Evolutionary conservation across 2,888 invertebrate genomes (phyloP).

Genomic region (Fragum whitleyi): DNA sequence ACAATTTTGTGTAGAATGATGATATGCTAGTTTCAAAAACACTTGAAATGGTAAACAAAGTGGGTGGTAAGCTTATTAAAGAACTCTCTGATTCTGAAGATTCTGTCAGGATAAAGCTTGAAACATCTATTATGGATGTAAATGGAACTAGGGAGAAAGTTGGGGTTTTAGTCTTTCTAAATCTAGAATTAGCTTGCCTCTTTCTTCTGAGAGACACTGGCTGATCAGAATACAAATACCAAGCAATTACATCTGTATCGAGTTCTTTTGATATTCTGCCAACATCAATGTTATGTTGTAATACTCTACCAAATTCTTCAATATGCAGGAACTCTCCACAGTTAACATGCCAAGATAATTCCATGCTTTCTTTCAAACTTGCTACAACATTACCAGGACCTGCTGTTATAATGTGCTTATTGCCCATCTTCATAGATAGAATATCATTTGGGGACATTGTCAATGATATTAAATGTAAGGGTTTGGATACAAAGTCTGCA

Average conservation of each 20-base stretch:
- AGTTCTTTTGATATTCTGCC: constrained; percentile 49
- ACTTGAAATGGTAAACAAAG: neutral
- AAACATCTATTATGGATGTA: constrained; percentile 23
- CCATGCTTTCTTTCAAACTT: constrained; percentile 41
- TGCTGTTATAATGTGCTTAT: constrained; percentile 49
- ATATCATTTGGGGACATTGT: constrained; percentile 22
- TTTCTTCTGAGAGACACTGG: constrained; percentile 36
- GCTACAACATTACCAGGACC: constrained; percentile 61
- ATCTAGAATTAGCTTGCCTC: constrained; percentile 37
- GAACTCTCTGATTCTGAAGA: neutral
- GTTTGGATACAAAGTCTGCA: constrained; percentile 54
- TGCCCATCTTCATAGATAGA: constrained; percentile 8
- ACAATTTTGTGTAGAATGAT: neutral
- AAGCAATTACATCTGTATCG: constrained; percentile 48
- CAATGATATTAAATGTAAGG: constrained; percentile 35
- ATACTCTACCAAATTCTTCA: constrained; percentile 45
- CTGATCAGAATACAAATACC: constrained; percentile 52
- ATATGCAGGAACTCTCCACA: constrained; percentile 49
- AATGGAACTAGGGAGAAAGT: constrained; percentile 34
- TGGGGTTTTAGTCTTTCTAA: constrained; percentile 45
- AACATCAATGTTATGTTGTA: constrained; percentile 61
- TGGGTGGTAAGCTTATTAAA: neutral
- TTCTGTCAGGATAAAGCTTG: neutral
- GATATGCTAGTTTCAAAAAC: neutral
- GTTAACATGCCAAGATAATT: constrained; percentile 54